A percentile compares a stretch with the other conserved stretches of the same genome.
These are phyloP conservation scores for Melanogrammus aeglefinus DNA, from an alignment of 2,797 vertebrate species.

Conservation along the genomic window DNA sequence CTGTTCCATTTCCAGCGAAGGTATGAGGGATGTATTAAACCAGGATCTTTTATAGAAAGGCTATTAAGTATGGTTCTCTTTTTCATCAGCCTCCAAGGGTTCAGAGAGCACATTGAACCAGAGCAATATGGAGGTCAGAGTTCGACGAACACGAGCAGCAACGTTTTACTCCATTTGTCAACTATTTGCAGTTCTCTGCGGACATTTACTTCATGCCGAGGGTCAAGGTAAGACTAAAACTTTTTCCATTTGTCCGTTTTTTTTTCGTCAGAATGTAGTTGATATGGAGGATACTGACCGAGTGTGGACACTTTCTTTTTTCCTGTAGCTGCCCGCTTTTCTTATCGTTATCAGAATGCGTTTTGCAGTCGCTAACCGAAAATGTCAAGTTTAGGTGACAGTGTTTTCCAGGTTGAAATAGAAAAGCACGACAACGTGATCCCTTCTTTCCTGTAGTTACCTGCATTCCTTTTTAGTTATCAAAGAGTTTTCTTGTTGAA, in stretches of 20 bases:
- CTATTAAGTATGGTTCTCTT: background rate
- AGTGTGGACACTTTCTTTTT: background rate
- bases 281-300: background rate
- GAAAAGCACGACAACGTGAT: background rate
- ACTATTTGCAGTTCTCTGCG: constrained; percentile 53
- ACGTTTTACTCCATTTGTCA: constrained; percentile 30
- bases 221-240: constrained; percentile 66
- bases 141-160: constrained; percentile 1
- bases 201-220: constrained; percentile 43
- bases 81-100: background rate
- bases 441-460: background rate
- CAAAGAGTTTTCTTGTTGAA: no score
- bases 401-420: background rate
- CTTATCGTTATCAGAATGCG: background rate
- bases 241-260: background rate
- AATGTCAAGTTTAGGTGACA: background rate
- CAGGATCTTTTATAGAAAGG: background rate
- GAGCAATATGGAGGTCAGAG: constrained; percentile 26
- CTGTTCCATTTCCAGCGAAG: background rate
- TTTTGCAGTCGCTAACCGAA: background rate
- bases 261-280: background rate
- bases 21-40: background rate
- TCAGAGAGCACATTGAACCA: constrained; percentile 3
- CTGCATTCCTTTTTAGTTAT: background rate
- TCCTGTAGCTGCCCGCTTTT: background rate